These are phyloP conservation scores for Podotricha telesiphe DNA, from an alignment of 2,888 invertebrate species.

Conservation along the genomic window DNA sequence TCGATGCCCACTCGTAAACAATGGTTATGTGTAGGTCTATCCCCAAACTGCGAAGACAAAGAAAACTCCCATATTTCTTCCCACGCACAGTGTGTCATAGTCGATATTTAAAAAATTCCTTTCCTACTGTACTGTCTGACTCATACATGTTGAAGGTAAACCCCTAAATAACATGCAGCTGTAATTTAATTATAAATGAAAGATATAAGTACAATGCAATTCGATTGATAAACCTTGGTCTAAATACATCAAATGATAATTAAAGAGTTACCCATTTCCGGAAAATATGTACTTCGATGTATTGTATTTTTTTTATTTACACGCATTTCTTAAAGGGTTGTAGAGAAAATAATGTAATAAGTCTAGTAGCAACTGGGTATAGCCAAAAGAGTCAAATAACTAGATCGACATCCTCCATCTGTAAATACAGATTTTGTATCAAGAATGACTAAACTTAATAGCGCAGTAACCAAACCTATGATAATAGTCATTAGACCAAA, in stretches of 20 bases:
- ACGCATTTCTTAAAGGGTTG: too few species aligned
- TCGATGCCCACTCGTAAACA: too few species aligned
- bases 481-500: too few species aligned
- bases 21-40: too few species aligned
- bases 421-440: too few species aligned
- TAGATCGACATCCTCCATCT: too few species aligned
- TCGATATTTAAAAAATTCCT: not conserved
- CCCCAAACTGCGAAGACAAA: not conserved
- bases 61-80: not conserved
- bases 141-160: not conserved
- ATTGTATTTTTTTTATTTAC: too few species aligned
- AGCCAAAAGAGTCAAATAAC: too few species aligned
- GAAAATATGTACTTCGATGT: not conserved
- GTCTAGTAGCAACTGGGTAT: too few species aligned
- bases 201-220: slow-evolving; percentile 10
- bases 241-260: not conserved
- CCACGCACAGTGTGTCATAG: not conserved
- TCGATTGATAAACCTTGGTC: slow-evolving; percentile 4
- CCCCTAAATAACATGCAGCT: not conserved
- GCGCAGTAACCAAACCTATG: too few species aligned
- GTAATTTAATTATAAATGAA: slow-evolving; percentile 6
- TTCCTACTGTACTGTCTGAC: not conserved
- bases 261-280: not conserved
- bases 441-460: too few species aligned
- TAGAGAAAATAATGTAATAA: too few species aligned